These are phyloP conservation scores for Sesamia nonagrioides DNA, from an alignment of 1,140 invertebrate genomes.

Conservation along the genomic window DNA sequence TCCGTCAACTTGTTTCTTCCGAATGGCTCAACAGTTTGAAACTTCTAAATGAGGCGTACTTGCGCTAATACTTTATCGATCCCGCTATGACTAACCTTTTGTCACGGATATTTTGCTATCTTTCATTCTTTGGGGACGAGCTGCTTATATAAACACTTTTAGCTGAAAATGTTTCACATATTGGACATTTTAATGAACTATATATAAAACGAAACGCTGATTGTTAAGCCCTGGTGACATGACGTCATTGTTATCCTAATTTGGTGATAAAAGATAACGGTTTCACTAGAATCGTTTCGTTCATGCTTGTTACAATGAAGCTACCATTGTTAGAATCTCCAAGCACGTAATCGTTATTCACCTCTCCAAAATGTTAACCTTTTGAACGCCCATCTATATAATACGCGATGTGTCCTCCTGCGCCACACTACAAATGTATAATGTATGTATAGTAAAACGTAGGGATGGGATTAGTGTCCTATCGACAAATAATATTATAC, in stretches of 20 bases:
- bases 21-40: slow-evolving; percentile 29
- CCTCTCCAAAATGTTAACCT: slow-evolving; percentile 34
- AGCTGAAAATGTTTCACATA: neutral
- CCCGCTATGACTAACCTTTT: slow-evolving; percentile 34
- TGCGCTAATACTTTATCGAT: slow-evolving; percentile 45
- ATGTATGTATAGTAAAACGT: too few species aligned
- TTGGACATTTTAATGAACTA: neutral
- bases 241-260: neutral
- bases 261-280: neutral
- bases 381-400: too few species aligned
- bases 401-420: too few species aligned
- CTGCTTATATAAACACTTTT: neutral
- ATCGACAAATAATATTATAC: too few species aligned
- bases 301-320: slow-evolving; percentile 15
- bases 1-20: slow-evolving; percentile 22
- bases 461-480: too few species aligned
- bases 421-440: too few species aligned
- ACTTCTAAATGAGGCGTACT: slow-evolving; percentile 34
- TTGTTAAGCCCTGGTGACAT: neutral
- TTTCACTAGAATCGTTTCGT: slow-evolving; percentile 1
- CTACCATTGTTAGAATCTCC: neutral
- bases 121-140: neutral
- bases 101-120: slow-evolving; percentile 1
- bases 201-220: neutral
- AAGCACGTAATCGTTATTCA: slow-evolving; percentile 29